Conservation (phyloP, 2,797 vertebrate genomes). For the Sebastes itinus region DNA sequence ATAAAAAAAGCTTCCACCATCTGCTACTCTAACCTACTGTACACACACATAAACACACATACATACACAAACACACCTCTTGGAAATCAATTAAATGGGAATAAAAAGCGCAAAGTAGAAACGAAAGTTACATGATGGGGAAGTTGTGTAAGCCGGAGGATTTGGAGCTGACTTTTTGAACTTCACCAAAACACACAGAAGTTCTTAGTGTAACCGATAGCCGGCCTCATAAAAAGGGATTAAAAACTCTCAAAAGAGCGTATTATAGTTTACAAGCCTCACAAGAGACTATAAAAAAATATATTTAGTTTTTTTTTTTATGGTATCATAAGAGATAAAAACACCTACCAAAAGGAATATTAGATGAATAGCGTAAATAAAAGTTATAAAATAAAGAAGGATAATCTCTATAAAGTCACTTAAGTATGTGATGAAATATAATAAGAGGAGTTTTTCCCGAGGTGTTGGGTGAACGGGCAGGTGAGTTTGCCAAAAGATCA, state of each 20-base stretch:
- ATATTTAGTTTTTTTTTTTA: neutral
- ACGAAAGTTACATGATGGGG: neutral
- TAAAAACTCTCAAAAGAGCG: neutral
- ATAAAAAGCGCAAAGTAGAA: neutral
- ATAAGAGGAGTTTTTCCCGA: neutral
- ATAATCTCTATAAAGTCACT: neutral
- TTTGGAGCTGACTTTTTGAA: slow-evolving; percentile 23
- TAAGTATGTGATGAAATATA: neutral
- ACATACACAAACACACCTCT: too few species aligned
- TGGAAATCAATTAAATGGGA: neutral
- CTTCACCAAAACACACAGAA: neutral
- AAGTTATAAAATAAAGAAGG: neutral
- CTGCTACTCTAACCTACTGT: slow-evolving; percentile 5
- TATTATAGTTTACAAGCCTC: neutral
- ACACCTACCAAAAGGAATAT: neutral
- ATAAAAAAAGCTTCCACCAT: slow-evolving; percentile 4
- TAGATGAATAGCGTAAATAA: neutral
- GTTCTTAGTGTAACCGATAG: neutral
- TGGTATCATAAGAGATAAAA: neutral
- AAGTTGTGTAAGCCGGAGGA: neutral
- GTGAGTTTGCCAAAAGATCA: slow-evolving; percentile 64
- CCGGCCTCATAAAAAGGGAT: neutral
- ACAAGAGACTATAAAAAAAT: neutral
- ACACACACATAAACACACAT: neutral
- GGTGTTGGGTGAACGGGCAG: slow-evolving; percentile 21